A percentile compares a stretch with the other conserved stretches of the same genome.
phyloP scores from a whole-genome alignment of 2,113 vertebrate species.

The Ursus arctos region DNA sequence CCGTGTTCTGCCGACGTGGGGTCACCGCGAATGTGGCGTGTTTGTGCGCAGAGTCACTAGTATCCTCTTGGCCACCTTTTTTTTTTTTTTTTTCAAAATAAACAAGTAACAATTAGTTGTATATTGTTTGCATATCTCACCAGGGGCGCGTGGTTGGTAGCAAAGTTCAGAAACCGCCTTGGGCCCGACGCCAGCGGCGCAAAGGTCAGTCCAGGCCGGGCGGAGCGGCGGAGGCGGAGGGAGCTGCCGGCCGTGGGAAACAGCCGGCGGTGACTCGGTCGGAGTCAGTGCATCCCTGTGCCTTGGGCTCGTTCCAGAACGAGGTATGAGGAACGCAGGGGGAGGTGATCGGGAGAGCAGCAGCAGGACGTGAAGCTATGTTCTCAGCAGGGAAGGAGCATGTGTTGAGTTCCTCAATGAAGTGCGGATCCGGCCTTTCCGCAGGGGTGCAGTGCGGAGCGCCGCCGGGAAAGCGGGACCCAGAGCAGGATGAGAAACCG shows the following conservation, averaged over 20 bases:
- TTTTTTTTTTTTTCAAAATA: constrained; percentile 82
- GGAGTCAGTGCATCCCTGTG: accelerated
- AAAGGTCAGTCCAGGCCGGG: too few species aligned
- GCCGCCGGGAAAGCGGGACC: background rate
- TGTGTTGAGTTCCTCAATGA: background rate
- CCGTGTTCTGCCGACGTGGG: constrained; percentile 45
- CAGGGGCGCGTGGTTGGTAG: background rate
- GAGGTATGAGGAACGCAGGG: background rate
- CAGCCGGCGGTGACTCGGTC: accelerated
- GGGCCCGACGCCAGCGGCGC: background rate
- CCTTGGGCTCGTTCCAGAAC: background rate
- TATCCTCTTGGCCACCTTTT: constrained; percentile 77
- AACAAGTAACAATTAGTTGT: constrained; percentile 66
- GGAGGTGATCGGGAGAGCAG: background rate
- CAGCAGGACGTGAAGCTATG: background rate
- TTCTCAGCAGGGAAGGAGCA: background rate
- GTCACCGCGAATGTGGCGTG: constrained; percentile 24
- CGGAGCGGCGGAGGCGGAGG: background rate
- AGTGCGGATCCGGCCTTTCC: background rate
- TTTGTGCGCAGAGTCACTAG: constrained; percentile 70
- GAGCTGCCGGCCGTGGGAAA: too few species aligned
- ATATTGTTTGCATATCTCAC: constrained; percentile 18
- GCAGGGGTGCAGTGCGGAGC: accelerated
- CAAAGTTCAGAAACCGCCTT: background rate
- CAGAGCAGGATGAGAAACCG: background rate